Conservation (phyloP, 2,113 vertebrate species). For the Gobius niger region DNA sequence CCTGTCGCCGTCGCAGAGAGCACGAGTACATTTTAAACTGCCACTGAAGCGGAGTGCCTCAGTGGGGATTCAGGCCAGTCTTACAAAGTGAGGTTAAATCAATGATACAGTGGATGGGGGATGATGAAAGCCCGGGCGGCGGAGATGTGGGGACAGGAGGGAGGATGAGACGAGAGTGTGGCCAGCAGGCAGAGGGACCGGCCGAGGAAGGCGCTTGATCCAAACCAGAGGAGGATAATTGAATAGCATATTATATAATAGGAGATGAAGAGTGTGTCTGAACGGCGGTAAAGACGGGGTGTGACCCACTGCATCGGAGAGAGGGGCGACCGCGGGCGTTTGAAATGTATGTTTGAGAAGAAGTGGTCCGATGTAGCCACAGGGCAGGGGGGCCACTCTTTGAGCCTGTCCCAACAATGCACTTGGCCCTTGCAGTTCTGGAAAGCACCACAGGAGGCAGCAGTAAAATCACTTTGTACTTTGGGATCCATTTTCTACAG, state of each 20-base stretch:
- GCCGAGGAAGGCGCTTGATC: slow-evolving; percentile 38
- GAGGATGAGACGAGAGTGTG: slow-evolving; percentile 32
- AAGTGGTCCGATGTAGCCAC: no score
- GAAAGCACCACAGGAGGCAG: no score
- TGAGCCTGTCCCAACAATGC: not conserved
- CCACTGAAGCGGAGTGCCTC: slow-evolving; percentile 14
- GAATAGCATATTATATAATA: slow-evolving; percentile 33
- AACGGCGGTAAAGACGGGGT: slow-evolving; percentile 12
- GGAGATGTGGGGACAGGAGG: slow-evolving; percentile 32
- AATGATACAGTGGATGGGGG: slow-evolving; percentile 49
- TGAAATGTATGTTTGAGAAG: not conserved
- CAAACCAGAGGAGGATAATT: slow-evolving; percentile 49
- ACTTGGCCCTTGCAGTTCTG: no score
- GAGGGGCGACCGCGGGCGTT: slow-evolving; percentile 14
- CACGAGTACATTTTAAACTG: not conserved
- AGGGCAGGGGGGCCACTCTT: not conserved
- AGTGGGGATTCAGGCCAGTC: slow-evolving; percentile 31
- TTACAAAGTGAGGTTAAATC: slow-evolving; percentile 52
- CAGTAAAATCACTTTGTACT: no score
- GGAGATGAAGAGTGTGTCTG: slow-evolving; percentile 35
- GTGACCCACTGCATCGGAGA: slow-evolving; percentile 24
- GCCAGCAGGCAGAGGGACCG: slow-evolving; percentile 41
- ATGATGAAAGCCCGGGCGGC: slow-evolving; percentile 37
- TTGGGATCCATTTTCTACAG: no score
- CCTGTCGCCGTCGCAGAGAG: slow-evolving; percentile 43